Evolutionary conservation across 2,888 invertebrate species (phyloP), one percentile per base, ranked within the genome.

Genomic region (Calameuta idolon): DNA sequence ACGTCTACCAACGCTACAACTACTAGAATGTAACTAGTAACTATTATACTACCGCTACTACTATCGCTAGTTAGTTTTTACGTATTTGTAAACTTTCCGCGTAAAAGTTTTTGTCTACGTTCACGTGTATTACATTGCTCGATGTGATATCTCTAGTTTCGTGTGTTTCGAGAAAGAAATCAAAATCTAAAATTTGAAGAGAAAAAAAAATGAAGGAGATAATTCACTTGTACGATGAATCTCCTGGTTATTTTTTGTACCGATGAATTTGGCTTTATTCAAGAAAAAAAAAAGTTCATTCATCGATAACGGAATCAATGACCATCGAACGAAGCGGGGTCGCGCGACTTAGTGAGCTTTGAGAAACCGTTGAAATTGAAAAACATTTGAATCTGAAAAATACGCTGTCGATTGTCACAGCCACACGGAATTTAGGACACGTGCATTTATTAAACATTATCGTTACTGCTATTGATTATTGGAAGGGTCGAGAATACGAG

Each of bases 391-490:
- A 55, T 23, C 23, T 55, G 55, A 55, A 87, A 89, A 90, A 89
- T 90, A 90, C 91, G 90, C 90, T 89, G 88, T 88, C 88, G 87
- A 90, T 90, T 90, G 89, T 90, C 91, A 84, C 55, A 77, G 55
- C 23, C 34, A 77, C 85, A 87, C 83, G 86, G 86, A 87, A 88
- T 87, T 89, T 87, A 87, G 87, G 86, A 88, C 88, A 89, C 85
- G 86, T 90, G 90, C 91, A 90, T 91, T 91, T 91, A 91, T 88
- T 87, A 85, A 86, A 84, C 84, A 85, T 83, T 87, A 87, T 87
- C 85, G 84, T 84, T 87, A 85, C 83, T 83, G 79, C 79, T 78
- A 77, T 79, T 75, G 30, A 71, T 71, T 34, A 34, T 33, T 3
- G 12, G 9, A 71, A 12, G 33, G 12, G 31, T 71, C 71, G 71